Evolutionary conservation across 2,113 vertebrate genomes (phyloP).

Genomic region (Sinocyclocheilus anshuiensis): DNA sequence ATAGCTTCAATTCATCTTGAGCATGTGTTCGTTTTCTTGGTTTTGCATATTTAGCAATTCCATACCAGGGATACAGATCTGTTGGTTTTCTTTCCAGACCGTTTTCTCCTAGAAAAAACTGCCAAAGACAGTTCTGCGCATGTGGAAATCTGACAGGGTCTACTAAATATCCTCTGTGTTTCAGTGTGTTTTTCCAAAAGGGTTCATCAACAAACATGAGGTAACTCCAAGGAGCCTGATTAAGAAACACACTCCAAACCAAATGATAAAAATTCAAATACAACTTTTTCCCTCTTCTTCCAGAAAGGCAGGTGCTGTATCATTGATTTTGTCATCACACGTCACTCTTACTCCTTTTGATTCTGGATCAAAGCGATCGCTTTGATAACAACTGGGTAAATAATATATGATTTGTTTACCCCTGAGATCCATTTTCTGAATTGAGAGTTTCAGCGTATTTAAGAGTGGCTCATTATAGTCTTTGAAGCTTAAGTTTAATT

Average conservation of each 20-base stretch:
- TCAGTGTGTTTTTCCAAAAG: neutral
- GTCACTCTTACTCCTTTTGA: neutral
- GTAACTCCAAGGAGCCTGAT: neutral
- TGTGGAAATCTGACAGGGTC: neutral
- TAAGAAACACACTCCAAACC: accelerated
- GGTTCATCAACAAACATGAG: neutral
- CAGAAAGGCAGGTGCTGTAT: neutral
- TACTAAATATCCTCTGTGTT: neutral
- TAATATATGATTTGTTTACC: neutral
- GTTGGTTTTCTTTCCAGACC: neutral
- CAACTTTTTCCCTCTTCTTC: neutral
- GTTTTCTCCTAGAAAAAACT: neutral
- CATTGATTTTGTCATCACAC: neutral
- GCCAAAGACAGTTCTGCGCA: neutral
- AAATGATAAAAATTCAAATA: neutral
- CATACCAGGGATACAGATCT: too few species aligned
- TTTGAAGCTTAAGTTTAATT: neutral
- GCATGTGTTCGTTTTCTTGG: too few species aligned
- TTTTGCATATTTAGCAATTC: too few species aligned
- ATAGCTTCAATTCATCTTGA: too few species aligned
- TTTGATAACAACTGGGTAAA: neutral
- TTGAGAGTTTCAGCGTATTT: neutral
- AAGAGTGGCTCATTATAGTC: neutral
- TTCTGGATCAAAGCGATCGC: neutral
- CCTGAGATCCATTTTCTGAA: neutral